Evolutionary conservation across 1,140 invertebrate species (phyloP).

Genomic region (Maniola jurtina): DNA sequence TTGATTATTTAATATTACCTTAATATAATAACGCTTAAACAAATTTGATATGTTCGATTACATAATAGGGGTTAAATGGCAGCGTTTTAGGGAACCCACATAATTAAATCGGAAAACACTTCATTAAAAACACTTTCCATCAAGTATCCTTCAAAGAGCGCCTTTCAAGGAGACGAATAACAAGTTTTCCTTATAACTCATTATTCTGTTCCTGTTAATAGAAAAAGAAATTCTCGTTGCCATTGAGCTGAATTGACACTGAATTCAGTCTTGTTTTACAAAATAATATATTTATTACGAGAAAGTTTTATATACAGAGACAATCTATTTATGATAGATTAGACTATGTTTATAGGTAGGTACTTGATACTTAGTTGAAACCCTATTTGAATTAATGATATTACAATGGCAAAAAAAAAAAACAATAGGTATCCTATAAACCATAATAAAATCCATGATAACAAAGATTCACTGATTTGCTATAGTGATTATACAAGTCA

Average conservation of each 20-base stretch:
- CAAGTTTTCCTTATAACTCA: neutral
- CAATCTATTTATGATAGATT: slow-evolving; percentile 26
- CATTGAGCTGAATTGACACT: slow-evolving; percentile 77
- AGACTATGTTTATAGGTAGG: slow-evolving; percentile 1
- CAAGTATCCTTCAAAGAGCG: too few species aligned
- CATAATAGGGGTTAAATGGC: slow-evolving; percentile 13
- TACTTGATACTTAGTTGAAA: neutral
- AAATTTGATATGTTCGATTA: slow-evolving; percentile 35
- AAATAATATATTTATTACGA: slow-evolving; percentile 58
- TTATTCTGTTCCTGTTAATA: neutral
- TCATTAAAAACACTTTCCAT: too few species aligned
- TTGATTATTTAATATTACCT: neutral
- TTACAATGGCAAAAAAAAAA: too few species aligned
- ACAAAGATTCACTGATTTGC: too few species aligned
- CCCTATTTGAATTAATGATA: too few species aligned
- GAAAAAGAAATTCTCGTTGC: slow-evolving; percentile 18
- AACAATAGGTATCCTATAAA: too few species aligned
- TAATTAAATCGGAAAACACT: too few species aligned
- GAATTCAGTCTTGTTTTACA: slow-evolving; percentile 78
- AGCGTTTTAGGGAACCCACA: neutral
- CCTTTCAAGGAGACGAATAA: too few species aligned
- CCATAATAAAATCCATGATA: too few species aligned
- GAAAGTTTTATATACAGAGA: slow-evolving; percentile 73
- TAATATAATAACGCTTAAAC: slow-evolving; percentile 13
- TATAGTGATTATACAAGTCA: too few species aligned